Base-by-base conservation (phyloP, 2,888 invertebrate genomes). In the Rhimphoctona megacephalus region DNA sequence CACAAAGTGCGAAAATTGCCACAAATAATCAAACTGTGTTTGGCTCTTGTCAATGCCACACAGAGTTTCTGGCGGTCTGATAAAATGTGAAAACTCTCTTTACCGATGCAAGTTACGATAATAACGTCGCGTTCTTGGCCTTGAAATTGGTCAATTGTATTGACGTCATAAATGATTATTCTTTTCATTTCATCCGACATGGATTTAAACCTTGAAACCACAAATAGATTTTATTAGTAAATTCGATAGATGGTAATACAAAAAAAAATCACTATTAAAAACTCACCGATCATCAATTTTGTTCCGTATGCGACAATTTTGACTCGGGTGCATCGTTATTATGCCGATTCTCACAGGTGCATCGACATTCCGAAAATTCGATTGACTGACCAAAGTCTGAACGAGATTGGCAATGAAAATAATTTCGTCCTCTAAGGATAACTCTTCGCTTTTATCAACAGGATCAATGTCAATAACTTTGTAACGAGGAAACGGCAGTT, bases 61-160 rank as follows among this genome's bases (percentile, higher is more conserved):
- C 98, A 98, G 90, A 98, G 95, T 88, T 98, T 95, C 91, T 97
- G 97, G 19, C 95, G 95, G 94, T 97, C 97, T 0, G 96, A 95
- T 67, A 98, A 95, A 95, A 98, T 98, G 89, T 97, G 97, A 81
- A 97, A 96, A 22, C 96, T 96, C 22, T 95, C 95, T 70, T 97
- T 96, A 87, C 98, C 96, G 2, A 98, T 98, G 94, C 97, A 97
- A 0, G 98, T 98, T 90, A 98, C 96, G 84, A 99, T 96, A 84
- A 98, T 96, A 66, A 98, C 96, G 94, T 98, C 98, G 83, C 97
- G 96, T 95, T 99, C 98, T 92, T 97, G 96, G 0, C 98, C 98
- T 94, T 98, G 98, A 95, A 97, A 98, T 88, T 97, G 96, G 94
- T 98, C 98, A 69, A 98, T 96, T 0, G 98, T 98, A 92, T 97